phyloP scores from a whole-genome alignment of 1,140 invertebrate species.

The Caenorhabditis briggsae region DNA sequence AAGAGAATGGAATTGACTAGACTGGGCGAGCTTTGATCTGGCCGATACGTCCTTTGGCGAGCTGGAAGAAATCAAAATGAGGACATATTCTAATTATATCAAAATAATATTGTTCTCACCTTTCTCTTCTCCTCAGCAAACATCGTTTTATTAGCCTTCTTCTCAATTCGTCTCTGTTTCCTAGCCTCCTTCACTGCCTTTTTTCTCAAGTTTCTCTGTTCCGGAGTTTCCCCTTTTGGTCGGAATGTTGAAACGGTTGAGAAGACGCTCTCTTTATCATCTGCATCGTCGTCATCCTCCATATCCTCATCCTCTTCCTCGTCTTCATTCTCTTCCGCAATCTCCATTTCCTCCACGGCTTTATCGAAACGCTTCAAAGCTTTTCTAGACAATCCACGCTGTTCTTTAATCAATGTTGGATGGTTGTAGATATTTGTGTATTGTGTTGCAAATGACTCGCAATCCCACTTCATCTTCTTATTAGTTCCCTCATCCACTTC shows the following conservation, averaged over 20 bases:
- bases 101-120: slow-evolving; percentile 25
- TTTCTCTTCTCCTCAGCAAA: slow-evolving; percentile 85
- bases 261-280: slow-evolving; percentile 17
- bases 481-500: slow-evolving; percentile 62
- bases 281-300: neutral
- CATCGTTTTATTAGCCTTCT: slow-evolving; percentile 87
- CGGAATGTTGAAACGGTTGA: slow-evolving; percentile 78
- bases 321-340: slow-evolving; percentile 47
- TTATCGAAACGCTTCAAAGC: slow-evolving; percentile 48
- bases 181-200: slow-evolving; percentile 87
- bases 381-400: slow-evolving; percentile 71
- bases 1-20: neutral
- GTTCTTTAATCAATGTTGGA: slow-evolving; percentile 83
- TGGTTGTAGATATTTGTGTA: slow-evolving; percentile 75
- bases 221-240: slow-evolving; percentile 86
- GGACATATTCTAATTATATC: neutral
- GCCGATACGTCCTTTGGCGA: slow-evolving; percentile 52
- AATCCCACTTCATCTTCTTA: slow-evolving; percentile 86
- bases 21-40: slow-evolving; percentile 57
- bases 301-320: slow-evolving; percentile 50
- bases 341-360: slow-evolving; percentile 17
- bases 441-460: slow-evolving; percentile 85
- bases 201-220: slow-evolving; percentile 87
- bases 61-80: slow-evolving; percentile 2
- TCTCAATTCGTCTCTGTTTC: slow-evolving; percentile 86